Conservation (phyloP, 2,113 vertebrate genomes). For the Sander vitreus region DNA sequence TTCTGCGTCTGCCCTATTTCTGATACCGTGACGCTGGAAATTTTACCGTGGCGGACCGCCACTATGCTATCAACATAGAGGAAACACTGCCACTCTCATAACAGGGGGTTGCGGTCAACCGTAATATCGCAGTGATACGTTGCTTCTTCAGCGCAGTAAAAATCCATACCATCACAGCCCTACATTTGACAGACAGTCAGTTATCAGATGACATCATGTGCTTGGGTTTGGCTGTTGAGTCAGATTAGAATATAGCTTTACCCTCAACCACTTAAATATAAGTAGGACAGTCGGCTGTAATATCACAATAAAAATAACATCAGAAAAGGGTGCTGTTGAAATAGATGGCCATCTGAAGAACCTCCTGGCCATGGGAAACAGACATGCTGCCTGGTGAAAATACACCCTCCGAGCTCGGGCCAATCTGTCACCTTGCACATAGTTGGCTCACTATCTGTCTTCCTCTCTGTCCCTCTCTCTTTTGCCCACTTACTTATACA, state of each 20-base stretch:
- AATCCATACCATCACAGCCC: too few species aligned
- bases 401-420: slow-evolving; percentile 35
- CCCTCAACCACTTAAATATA: slow-evolving; percentile 19
- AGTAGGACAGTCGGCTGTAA: slow-evolving; percentile 25
- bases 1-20: too few species aligned
- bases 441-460: slow-evolving; percentile 36
- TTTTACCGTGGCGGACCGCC: too few species aligned
- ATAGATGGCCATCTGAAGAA: slow-evolving; percentile 61
- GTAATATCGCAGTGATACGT: too few species aligned
- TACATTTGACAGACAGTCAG: slow-evolving; percentile 9
- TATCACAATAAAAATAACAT: slow-evolving; percentile 9
- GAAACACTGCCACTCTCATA: too few species aligned
- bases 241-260: slow-evolving; percentile 22
- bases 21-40: too few species aligned
- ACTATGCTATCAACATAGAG: too few species aligned
- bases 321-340: slow-evolving; percentile 28
- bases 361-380: slow-evolving; percentile 50
- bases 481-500: not conserved
- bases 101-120: too few species aligned
- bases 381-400: slow-evolving; percentile 52
- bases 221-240: not conserved
- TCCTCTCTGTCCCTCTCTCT: slow-evolving; percentile 9
- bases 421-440: slow-evolving; percentile 63
- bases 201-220: not conserved
- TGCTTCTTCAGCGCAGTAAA: too few species aligned